These are phyloP conservation scores for Sisyra nigra DNA, from an alignment of 2,888 invertebrate genomes.

Conservation along the genomic window DNA sequence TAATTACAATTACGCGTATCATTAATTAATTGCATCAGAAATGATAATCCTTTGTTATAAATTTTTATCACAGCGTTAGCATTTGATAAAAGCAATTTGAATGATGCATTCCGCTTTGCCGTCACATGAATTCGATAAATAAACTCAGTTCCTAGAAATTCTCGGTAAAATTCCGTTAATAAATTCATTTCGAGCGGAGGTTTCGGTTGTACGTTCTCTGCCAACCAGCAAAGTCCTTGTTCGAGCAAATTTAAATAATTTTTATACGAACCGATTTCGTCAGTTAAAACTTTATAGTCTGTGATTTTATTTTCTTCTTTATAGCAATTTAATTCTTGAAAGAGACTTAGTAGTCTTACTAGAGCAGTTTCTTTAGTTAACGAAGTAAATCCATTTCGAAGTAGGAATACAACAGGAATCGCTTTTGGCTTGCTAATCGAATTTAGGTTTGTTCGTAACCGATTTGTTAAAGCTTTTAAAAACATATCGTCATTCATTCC, in stretches of 20 bases:
- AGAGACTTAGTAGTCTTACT: conserved; percentile 10
- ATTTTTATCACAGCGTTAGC: conserved; percentile 40
- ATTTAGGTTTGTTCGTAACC: conserved; percentile 20
- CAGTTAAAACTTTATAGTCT: conserved; percentile 25
- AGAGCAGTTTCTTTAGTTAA: not conserved
- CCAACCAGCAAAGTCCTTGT: conserved; percentile 32
- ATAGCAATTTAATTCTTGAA: conserved; percentile 13
- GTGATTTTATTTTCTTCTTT: conserved; percentile 16
- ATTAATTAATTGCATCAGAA: conserved; percentile 39
- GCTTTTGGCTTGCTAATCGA: conserved; percentile 18
- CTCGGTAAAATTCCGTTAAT: conserved; percentile 35
- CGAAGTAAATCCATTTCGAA: conserved; percentile 13
- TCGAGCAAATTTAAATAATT: conserved; percentile 23
- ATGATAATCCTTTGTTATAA: conserved; percentile 50
- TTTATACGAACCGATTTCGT: conserved; percentile 22
- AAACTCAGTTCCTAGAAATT: conserved; percentile 41
- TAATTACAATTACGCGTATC: conserved; percentile 40
- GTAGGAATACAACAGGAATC: conserved; percentile 19
- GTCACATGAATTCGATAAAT: conserved; percentile 36
- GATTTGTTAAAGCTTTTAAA: conserved; percentile 14
- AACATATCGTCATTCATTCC: conserved; percentile 17
- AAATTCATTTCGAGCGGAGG: conserved; percentile 40
- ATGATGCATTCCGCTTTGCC: conserved; percentile 26
- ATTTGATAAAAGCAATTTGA: conserved; percentile 31
- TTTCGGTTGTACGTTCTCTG: conserved; percentile 30